These are phyloP conservation scores for Gallinago undulata DNA, from an alignment of 2,113 vertebrate species.

Conservation along the genomic window DNA sequence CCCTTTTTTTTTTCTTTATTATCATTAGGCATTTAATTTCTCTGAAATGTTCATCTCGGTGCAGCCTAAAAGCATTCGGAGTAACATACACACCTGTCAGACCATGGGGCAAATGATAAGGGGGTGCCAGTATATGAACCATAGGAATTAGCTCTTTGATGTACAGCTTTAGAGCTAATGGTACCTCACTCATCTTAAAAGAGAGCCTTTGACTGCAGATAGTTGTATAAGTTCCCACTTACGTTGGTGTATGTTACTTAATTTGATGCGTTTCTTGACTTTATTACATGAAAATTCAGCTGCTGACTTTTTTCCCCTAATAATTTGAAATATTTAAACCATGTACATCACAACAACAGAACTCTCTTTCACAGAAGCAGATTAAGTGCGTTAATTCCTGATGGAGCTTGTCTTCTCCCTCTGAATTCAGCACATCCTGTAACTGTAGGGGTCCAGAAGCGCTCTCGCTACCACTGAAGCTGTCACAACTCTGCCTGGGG, in stretches of 20 bases:
- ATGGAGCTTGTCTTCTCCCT: background rate
- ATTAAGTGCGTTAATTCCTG: background rate
- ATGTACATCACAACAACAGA: background rate
- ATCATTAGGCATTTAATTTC: constrained; percentile 6
- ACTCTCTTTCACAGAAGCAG: background rate
- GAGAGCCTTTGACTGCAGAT: background rate
- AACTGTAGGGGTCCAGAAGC: background rate
- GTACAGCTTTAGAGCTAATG: background rate
- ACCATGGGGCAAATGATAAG: constrained; percentile 16
- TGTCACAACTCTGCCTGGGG: background rate
- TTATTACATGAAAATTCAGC: background rate
- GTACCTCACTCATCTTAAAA: background rate
- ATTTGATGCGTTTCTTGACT: background rate
- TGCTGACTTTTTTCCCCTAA: background rate
- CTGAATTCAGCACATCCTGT: background rate
- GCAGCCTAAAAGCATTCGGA: constrained; percentile 31
- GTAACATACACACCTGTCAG: background rate
- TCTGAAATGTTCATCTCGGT: constrained; percentile 35
- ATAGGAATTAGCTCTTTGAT: constrained; percentile 27
- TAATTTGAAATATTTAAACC: background rate
- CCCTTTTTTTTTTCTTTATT: background rate
- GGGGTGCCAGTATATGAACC: background rate
- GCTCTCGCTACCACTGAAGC: background rate
- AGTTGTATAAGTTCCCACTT: background rate
- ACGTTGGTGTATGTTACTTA: background rate